Base-by-base conservation (phyloP, 2,888 invertebrate genomes). In the Archips xylosteana region DNA sequence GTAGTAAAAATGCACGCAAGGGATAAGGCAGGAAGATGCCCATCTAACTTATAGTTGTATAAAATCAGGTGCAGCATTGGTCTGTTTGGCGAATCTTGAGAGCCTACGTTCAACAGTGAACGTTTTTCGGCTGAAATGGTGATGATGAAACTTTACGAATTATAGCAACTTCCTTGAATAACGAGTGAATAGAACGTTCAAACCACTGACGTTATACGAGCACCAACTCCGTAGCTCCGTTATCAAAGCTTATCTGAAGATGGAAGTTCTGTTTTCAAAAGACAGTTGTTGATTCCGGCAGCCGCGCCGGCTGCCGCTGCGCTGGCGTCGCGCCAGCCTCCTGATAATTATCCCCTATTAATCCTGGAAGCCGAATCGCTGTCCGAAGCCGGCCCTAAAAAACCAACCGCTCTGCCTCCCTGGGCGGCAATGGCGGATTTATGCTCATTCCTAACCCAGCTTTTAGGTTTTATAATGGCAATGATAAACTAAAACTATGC, bases 281-380 rank as follows among this genome's bases (percentile, higher is more conserved):
- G 57, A 57, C 57, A 54, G 54, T 54, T 32, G 32, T 57, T 32
- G 57, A 57, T 32, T n/a, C 42, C 32, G 65, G 6, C 49, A 57
- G 39, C 32, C 61, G 49, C 42, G 42, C 63, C 47, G 8, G 51
- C 34, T 64, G 63, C 34, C 32, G 62, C 45, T 8, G 32, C 65
- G 51, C 36, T 88, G 89, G 89, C 87, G 71, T 71, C 34, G 68
- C 72, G 87, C 89, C 89, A 88, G 81, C 78, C 79, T 78, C 77
- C 82, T 82, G 84, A 87, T 89, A 89, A 89, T 89, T 87, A 89
- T 89, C 88, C 84, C 82, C 85, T 85, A 89, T 89, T 89, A 89
- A 89, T 89, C 23, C 87, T 88, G 81, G 74, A 78, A 81, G 85
- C 85, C 85, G 85, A 87, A 88, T 87, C 85, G 85, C 84, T 82